Percentiles rank a stretch among this genome's conserved stretches.
These are phyloP conservation scores for Agrotis clavis DNA, from an alignment of 2,888 invertebrate species.

Conservation along the genomic window DNA sequence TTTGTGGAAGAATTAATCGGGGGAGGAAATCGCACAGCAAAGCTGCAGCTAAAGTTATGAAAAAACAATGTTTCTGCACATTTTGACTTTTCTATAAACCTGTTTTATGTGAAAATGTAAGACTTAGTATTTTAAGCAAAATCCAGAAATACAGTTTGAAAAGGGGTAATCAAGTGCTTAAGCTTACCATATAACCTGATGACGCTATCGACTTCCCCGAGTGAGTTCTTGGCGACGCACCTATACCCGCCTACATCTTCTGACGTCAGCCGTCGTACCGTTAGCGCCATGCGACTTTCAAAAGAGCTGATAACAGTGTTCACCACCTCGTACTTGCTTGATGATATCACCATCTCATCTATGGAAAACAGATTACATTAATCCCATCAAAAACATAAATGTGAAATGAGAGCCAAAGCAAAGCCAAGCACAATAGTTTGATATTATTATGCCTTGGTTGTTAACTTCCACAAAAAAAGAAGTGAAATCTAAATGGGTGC, in stretches of 20 bases:
- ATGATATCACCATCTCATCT: slow-evolving; percentile 96
- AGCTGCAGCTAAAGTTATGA: too few relatives aligned
- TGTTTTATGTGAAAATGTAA: not conserved
- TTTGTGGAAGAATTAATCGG: too few relatives aligned
- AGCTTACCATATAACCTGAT: slow-evolving; percentile 97
- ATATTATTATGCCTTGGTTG: too few relatives aligned
- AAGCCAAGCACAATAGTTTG: too few relatives aligned
- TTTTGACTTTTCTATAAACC: too few relatives aligned
- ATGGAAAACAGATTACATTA: slow-evolving; percentile 48
- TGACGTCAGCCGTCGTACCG: slow-evolving; percentile 93
- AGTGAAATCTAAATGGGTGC: too few relatives aligned
- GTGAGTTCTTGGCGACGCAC: slow-evolving; percentile 96
- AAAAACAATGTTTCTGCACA: too few relatives aligned
- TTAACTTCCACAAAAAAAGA: too few relatives aligned
- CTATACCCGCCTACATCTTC: slow-evolving; percentile 95
- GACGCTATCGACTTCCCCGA: slow-evolving; percentile 97
- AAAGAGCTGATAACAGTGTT: slow-evolving; percentile 93
- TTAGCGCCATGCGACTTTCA: slow-evolving; percentile 95
- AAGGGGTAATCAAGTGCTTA: slow-evolving; percentile 81
- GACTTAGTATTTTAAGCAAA: not conserved
- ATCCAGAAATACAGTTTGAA: not conserved
- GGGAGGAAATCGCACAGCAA: too few relatives aligned
- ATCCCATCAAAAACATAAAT: too few relatives aligned
- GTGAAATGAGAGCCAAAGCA: too few relatives aligned
- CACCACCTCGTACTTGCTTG: slow-evolving; percentile 95